Evolutionary conservation across 2,113 vertebrate species (phyloP), one percentile per base, ranked within the genome.

Genomic region (Nansenia antarctica): DNA sequence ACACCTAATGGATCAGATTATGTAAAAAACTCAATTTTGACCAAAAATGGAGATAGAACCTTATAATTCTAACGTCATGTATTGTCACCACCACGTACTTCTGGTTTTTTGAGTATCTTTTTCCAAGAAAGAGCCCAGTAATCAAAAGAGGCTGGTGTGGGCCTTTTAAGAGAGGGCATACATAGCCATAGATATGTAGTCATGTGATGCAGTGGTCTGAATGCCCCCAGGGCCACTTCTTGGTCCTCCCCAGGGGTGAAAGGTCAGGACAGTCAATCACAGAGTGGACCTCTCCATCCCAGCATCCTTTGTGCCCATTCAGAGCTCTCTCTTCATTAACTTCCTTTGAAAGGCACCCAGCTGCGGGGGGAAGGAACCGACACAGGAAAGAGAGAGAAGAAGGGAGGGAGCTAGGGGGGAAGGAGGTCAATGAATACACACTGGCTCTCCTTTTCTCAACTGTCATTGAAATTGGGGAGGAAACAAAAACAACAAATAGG

Each of bases 251-350:
- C 77, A 73, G 71, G 79, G 87, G 88, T 90, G 85, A 20, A 79
- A 87, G 89, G 86, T 86, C 86, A 77, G 60, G 53, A 78, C 85
- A 88, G 87, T 90, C 88, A 87, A 90, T 91, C 90, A 90, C 80
- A 77, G 62, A 39, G 30, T 65, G 75, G 73, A n/a, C 83, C 80
- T 74, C 78, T 29, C 49, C 67, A 77, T 85, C 73, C 75, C 65
- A 37, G 47, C 37, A 39, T 81, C 74, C 87, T 85, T 83, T 87
- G 82, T 85, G 70, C 54, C 76, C 74, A 79, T 89, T 92, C 72
- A 85, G 52, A 61, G 65, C 67, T 67, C n/a, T 14, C 77, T 80
- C 85, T 90, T 91, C 84, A 91, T 91, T 85, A 90, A 90, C 83
- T 89, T 80, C 80, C 77, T 82, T 67, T 89, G 84, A 90, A 91